These are phyloP conservation scores for Pseudorhiza aurosa DNA, from an alignment of 30 jellyfish, hydroid and myxozoan species.

Conservation along the genomic window DNA sequence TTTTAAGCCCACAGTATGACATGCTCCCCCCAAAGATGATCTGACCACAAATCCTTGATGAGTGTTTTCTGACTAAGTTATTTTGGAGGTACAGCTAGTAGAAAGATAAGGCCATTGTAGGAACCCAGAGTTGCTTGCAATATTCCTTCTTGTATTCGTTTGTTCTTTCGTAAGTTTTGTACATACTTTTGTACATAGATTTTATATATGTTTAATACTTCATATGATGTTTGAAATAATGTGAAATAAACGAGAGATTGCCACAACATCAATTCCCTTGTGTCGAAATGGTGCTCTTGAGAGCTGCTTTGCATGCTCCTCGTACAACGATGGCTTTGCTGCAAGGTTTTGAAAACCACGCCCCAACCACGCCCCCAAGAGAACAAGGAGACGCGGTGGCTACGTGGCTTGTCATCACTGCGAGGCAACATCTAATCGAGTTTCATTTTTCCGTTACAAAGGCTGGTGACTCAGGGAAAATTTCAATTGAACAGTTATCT, in stretches of 20 bases:
- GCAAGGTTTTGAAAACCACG: background rate
- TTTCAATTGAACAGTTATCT: slow-evolving; percentile 63
- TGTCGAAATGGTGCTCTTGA: slow-evolving; percentile 59
- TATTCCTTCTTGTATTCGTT: too few species aligned
- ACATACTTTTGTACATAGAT: too few species aligned
- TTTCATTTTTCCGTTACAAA: slow-evolving; percentile 48
- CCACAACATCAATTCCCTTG: slow-evolving; percentile 65
- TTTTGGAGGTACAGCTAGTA: too few species aligned
- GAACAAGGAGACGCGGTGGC: slow-evolving; percentile 33
- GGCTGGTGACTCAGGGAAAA: slow-evolving; percentile 64
- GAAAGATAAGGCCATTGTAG: too few species aligned
- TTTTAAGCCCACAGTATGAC: too few species aligned
- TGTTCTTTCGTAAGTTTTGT: too few species aligned
- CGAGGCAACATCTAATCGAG: slow-evolving; percentile 42
- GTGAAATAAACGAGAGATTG: slow-evolving; percentile 53
- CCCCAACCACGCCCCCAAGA: too few species aligned
- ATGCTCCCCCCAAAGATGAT: too few species aligned
- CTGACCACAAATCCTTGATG: too few species aligned
- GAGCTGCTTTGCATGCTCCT: slow-evolving; percentile 52
- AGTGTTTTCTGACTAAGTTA: too few species aligned
- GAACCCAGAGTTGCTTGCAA: too few species aligned
- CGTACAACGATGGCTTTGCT: slow-evolving; percentile 2
- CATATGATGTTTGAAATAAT: slow-evolving; percentile 12
- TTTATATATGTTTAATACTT: slow-evolving; percentile 19
- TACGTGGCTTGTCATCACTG: slow-evolving; percentile 24